These are phyloP conservation scores for Trididemnum clinides DNA, from an alignment of 23 tunicate genomes.

Conservation along the genomic window DNA sequence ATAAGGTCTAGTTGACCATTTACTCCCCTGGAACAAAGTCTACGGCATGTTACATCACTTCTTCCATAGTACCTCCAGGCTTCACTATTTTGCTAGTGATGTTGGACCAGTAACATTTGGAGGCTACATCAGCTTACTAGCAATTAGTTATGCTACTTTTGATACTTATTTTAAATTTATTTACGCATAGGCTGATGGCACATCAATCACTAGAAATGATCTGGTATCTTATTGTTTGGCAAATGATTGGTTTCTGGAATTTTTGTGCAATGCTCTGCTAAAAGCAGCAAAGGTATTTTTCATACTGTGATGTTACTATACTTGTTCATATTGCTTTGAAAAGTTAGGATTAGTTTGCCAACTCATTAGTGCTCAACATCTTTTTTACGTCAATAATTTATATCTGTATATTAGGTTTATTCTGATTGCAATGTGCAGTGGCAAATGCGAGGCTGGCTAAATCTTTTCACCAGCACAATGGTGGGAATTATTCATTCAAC, in stretches of 20 bases:
- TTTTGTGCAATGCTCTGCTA: constrained; percentile 39
- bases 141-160: too few species aligned
- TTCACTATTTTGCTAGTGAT: too few species aligned
- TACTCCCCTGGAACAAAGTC: too few species aligned
- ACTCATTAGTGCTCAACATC: background rate
- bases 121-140: too few species aligned
- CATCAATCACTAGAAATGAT: background rate
- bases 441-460: constrained; percentile 7
- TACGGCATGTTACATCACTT: too few species aligned
- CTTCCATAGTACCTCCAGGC: too few species aligned
- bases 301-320: too few species aligned
- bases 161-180: too few species aligned
- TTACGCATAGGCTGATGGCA: constrained; percentile 24
- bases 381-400: background rate
- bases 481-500: constrained; percentile 21
- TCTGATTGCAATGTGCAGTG: background rate
- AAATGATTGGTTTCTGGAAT: constrained; percentile 34
- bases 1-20: too few species aligned
- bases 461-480: constrained; percentile 27
- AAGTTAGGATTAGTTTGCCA: background rate
- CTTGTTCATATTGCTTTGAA: background rate
- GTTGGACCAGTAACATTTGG: too few species aligned
- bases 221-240: constrained; percentile 19
- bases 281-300: constrained; percentile 28
- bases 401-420: background rate